phyloP scores from a whole-genome alignment of 2,888 invertebrate species.

The Enchytraeus crypticus region DNA sequence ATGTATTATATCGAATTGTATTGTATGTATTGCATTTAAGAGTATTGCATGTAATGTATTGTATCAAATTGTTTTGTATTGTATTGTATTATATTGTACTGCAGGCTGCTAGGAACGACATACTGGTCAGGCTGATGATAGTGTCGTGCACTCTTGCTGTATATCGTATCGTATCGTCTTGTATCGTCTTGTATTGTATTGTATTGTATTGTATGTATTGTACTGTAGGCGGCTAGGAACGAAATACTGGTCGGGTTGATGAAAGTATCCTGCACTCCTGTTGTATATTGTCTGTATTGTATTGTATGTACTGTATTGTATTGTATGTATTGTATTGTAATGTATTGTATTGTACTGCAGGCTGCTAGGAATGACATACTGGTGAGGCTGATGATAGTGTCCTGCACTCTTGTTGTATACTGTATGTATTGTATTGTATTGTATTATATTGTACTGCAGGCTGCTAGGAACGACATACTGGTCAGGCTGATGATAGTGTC shows the following conservation, averaged over 20 bases:
- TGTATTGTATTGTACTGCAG: constrained; percentile 48
- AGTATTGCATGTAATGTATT: no score
- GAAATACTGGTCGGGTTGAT: constrained; percentile 98
- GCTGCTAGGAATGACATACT: constrained; percentile 91
- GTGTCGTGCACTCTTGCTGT: constrained; percentile 99
- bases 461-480: constrained; percentile 90
- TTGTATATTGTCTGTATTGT: no score
- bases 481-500: constrained; percentile 98
- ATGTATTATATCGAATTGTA: no score
- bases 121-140: constrained; percentile 95
- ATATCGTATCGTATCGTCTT: no score
- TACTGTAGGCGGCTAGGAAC: constrained; percentile 68
- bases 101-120: constrained; percentile 86
- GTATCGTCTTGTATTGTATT: no score
- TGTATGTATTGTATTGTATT: no score
- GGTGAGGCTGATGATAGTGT: constrained; percentile 96
- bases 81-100: no score
- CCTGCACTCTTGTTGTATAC: constrained; percentile 97
- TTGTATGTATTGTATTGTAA: no score
- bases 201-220: no score
- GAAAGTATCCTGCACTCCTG: constrained; percentile 97
- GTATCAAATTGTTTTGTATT: no score
- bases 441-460: constrained; percentile 44
- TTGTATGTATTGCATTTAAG: no score
- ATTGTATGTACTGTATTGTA: no score